A percentile compares a stretch with the other conserved stretches of the same genome.
Conservation (phyloP, 2,113 vertebrate genomes). For the Corapipo altera region DNA sequence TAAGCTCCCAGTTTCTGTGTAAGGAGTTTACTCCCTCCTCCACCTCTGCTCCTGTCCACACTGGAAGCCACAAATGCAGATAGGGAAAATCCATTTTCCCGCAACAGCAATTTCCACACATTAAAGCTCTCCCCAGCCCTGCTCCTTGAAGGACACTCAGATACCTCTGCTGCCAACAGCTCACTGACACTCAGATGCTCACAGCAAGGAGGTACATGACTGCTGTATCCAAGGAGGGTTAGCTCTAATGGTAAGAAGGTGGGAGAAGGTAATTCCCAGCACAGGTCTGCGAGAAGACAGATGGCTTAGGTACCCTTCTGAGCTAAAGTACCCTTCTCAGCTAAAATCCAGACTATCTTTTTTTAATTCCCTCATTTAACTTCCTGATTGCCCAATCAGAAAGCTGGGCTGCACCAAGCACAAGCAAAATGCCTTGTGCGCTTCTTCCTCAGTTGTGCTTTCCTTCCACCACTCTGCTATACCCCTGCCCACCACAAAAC, state of each 20-base stretch:
- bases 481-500: not conserved
- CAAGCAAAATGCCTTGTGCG: not conserved
- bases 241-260: not conserved
- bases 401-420: not conserved
- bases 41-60: accelerated
- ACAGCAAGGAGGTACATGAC: not conserved
- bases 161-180: not conserved
- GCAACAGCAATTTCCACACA: not conserved
- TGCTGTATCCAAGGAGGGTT: not conserved
- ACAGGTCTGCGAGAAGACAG: not conserved
- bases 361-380: not conserved
- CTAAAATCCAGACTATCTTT: not conserved
- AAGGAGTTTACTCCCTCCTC: not conserved
- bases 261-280: not conserved
- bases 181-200: not conserved
- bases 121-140: not conserved
- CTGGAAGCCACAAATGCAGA: not conserved
- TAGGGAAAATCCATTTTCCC: not conserved
- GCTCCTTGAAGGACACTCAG: not conserved
- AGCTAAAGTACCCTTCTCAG: not conserved
- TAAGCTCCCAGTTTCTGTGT: not conserved
- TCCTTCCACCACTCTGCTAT: not conserved
- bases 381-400: not conserved
- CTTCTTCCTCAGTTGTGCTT: not conserved
- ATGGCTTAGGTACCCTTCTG: not conserved